phyloP scores from a whole-genome alignment of 2,888 invertebrate genomes.

The Cantharis rustica region DNA sequence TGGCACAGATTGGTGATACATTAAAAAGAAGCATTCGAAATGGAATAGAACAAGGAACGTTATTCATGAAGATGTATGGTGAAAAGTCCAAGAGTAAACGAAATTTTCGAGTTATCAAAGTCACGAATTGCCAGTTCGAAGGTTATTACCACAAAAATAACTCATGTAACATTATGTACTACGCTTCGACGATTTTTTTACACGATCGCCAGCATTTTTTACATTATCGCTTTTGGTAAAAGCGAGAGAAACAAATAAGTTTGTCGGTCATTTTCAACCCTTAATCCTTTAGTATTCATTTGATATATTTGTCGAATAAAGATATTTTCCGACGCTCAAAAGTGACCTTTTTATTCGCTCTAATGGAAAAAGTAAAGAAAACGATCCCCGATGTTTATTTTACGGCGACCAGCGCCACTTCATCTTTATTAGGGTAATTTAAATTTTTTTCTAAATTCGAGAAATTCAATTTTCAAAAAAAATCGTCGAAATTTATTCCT shows the following conservation, averaged over 20 bases:
- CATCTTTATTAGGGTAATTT: not conserved
- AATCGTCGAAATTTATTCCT: conserved; percentile 4
- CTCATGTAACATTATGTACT: conserved; percentile 13
- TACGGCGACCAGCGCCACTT: not conserved
- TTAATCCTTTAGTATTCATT: conserved; percentile 14
- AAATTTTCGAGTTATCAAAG: conserved; percentile 27
- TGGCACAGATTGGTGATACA: conserved; percentile 29
- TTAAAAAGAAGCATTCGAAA: conserved; percentile 26
- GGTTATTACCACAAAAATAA: conserved; percentile 20
- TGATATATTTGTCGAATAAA: conserved; percentile 14
- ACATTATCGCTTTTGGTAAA: not conserved
- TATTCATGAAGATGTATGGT: conserved; percentile 26
- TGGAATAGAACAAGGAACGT: conserved; percentile 19
- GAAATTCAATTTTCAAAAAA: not conserved
- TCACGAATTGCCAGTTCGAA: conserved; percentile 18
- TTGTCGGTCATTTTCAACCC: conserved; percentile 5
- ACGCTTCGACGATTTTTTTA: conserved; percentile 1
- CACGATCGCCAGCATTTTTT: not conserved
- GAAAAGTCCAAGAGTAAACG: conserved; percentile 13
- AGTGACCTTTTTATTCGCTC: conserved; percentile 6
- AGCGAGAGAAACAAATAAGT: conserved; percentile 7
- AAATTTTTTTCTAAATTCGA: not conserved
- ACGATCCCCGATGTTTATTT: not conserved
- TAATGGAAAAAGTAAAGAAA: conserved; percentile 12
- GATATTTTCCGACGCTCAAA: not conserved